A percentile compares a stretch with the other conserved stretches of the same genome.
These are phyloP conservation scores for Hirtodrosophila duncani DNA, from an alignment of 2,888 invertebrate species.

Conservation along the genomic window DNA sequence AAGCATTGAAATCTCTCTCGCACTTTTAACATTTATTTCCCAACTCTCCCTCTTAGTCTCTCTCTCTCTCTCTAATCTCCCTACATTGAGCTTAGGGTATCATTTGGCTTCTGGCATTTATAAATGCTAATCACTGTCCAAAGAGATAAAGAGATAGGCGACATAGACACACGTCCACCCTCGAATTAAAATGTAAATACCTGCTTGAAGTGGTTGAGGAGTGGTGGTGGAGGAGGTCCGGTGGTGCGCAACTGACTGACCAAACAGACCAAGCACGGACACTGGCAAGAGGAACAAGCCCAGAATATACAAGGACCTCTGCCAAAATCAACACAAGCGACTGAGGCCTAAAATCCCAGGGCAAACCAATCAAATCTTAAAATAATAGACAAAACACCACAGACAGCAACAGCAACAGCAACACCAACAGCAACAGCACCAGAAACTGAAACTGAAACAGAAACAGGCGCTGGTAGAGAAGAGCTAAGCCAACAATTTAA, in stretches of 20 bases:
- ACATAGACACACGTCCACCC: too few species aligned
- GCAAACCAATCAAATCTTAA: slow-evolving; percentile 55
- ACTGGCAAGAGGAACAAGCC: not conserved
- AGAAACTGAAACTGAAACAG: slow-evolving; percentile 5
- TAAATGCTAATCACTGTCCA: slow-evolving; percentile 28
- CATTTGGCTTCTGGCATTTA: slow-evolving; percentile 1
- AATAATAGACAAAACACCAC: slow-evolving; percentile 60
- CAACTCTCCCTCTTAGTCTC: too few species aligned
- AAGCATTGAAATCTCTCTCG: too few species aligned
- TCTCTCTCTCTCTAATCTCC: too few species aligned
- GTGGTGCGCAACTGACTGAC: slow-evolving; percentile 11
- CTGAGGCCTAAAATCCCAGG: slow-evolving; percentile 19
- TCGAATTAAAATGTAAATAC: slow-evolving; percentile 23
- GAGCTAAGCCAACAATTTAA: slow-evolving; percentile 58
- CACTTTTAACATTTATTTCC: too few species aligned
- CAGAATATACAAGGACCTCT: slow-evolving; percentile 1
- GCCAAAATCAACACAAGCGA: slow-evolving; percentile 39
- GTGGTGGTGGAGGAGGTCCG: too few species aligned
- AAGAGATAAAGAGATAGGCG: not conserved
- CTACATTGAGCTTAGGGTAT: too few species aligned
- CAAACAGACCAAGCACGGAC: slow-evolving; percentile 18
- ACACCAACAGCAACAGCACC: not conserved
- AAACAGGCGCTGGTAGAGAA: not conserved
- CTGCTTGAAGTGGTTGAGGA: not conserved
- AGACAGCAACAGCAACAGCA: slow-evolving; percentile 32